Evolutionary conservation across 2,797 vertebrate species (phyloP), one percentile per base, ranked within the genome.

Genomic region (Sebastes cheni): DNA sequence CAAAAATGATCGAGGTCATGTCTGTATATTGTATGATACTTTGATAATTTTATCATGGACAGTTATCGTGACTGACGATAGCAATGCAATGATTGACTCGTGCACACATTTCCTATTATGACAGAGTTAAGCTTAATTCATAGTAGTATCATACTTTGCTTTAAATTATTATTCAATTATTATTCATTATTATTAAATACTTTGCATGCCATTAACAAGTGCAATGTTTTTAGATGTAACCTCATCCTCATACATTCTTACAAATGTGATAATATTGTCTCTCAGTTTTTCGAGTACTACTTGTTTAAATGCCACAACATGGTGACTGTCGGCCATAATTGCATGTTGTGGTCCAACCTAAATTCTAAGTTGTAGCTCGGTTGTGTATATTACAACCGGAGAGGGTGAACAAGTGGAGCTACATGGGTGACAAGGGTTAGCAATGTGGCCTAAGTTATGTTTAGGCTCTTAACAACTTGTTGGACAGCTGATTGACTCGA

Each of bases 271-370:
- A 22, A 52, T 29, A n/a, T 39, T 27, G 66, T 75, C 60, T 20
- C 68, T 72, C 39, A 23, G 66, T 54, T 58, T n/a, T 23, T 75
- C 10, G 46, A 67, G 77, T 34, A n/a, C 60, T 10, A 54, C 79
- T 89, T 82, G 85, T 73, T 80, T 61, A 50, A 73, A 80, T 8
- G 74, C 93, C 90, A 50, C 89, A 87, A 73, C 85, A 85, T 78
- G 80, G 83, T 32, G 83, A 80, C 84, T 71, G 77, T 39, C 14
- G 13, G 88, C 91, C 91, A 88, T 91, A 93, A 94, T 94, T 93
- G 73, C 79, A 91, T 67, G 86, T 85, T 94, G 88, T 14, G 92
- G 93, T 83, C 36, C n/a, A 8, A 83, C 88, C 85, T 62, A 91
- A 93, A 93, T 91, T 88, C 86, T 88, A 92, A 11, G 91, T 87